A percentile compares a stretch with the other conserved stretches of the same genome.
phyloP scores from a whole-genome alignment of 2,888 invertebrate genomes.

The Folsomia candida region DNA sequence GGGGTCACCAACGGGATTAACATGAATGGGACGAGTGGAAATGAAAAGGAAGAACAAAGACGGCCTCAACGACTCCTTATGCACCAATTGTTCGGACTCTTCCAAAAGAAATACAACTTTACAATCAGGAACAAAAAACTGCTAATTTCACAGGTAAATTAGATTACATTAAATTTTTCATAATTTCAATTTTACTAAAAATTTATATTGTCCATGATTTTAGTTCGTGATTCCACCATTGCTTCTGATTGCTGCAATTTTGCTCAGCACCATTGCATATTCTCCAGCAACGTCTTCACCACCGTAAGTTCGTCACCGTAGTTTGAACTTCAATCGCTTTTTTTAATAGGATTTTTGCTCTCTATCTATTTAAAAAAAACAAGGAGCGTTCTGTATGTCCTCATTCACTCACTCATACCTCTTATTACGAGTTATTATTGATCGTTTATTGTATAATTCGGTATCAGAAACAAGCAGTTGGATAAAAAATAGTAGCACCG shows the following conservation, averaged over 20 bases:
- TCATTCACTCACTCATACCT: no score
- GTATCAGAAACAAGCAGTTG: no score
- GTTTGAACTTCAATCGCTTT: no score
- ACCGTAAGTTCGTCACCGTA: no score
- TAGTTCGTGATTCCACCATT: slow-evolving; percentile 37
- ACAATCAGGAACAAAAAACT: slow-evolving; percentile 52
- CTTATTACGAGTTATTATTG: no score
- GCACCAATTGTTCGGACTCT: slow-evolving; percentile 53
- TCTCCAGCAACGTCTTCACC: slow-evolving; percentile 10
- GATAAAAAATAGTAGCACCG: no score
- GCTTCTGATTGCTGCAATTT: slow-evolving; percentile 33
- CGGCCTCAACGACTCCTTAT: slow-evolving; percentile 46
- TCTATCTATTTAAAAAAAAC: no score
- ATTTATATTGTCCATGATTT: background rate
- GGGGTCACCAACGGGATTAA: background rate
- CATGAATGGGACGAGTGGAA: background rate
- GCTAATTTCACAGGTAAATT: slow-evolving; percentile 52
- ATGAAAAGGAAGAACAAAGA: slow-evolving; percentile 7
- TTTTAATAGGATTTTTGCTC: no score
- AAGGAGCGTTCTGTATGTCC: no score
- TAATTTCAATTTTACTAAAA: background rate
- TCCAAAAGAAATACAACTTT: slow-evolving; percentile 54
- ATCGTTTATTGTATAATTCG: no score
- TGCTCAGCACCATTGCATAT: slow-evolving; percentile 17
- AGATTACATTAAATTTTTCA: slow-evolving; percentile 3